Evolutionary conservation across 2,888 invertebrate species (phyloP).

Genomic region (Agonopterix subpropinquella): DNA sequence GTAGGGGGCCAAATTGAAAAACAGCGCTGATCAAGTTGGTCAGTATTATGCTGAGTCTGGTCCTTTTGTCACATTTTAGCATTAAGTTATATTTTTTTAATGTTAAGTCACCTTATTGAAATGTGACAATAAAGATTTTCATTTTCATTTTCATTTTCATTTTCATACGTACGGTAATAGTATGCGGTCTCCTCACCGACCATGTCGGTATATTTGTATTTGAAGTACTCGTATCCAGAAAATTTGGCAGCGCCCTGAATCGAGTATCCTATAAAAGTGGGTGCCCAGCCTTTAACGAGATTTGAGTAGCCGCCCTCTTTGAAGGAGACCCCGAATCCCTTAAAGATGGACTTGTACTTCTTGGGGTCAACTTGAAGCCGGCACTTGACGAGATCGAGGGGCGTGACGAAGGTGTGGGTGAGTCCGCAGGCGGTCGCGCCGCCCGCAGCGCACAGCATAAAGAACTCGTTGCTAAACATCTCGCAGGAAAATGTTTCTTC

Average conservation of each 20-base stretch:
- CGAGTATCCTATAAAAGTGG: slow-evolving; percentile 90
- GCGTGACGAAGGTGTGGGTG: slow-evolving; percentile 90
- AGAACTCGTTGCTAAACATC: slow-evolving; percentile 86
- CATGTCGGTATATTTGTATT: slow-evolving; percentile 82
- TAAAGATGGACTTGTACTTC: slow-evolving; percentile 86
- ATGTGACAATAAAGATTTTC: no score
- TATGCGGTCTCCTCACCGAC: slow-evolving; percentile 87
- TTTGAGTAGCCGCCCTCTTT: slow-evolving; percentile 84
- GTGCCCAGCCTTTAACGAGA: slow-evolving; percentile 91
- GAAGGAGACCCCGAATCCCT: slow-evolving; percentile 85
- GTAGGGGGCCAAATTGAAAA: no score
- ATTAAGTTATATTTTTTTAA: no score
- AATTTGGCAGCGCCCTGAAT: slow-evolving; percentile 85
- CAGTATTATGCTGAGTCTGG: no score
- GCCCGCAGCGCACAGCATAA: slow-evolving; percentile 85
- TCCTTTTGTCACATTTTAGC: no score
- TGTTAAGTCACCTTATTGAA: no score
- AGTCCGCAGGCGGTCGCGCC: slow-evolving; percentile 88
- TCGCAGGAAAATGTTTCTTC: slow-evolving; percentile 70
- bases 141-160: no score
- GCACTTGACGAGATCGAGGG: slow-evolving; percentile 90
- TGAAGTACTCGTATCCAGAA: slow-evolving; percentile 92
- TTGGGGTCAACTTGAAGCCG: slow-evolving; percentile 86
- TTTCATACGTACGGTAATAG: slow-evolving; percentile 86
- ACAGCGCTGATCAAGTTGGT: no score